Conservation (phyloP, 2,888 invertebrate genomes). For the Melinaea marsaeus region DNA sequence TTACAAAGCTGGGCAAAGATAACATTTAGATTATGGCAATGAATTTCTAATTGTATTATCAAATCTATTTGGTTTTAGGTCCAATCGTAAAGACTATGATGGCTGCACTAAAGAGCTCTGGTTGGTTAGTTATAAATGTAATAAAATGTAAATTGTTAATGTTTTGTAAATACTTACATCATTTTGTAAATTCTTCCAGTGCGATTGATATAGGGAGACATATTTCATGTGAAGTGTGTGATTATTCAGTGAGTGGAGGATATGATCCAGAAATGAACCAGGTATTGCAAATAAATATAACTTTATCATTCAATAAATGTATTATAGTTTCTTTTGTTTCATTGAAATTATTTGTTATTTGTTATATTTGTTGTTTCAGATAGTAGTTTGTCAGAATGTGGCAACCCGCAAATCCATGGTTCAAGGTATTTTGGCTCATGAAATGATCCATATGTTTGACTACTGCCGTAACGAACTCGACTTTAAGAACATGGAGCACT, state of each 20-base stretch:
- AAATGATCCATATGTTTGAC: slow-evolving; percentile 98
- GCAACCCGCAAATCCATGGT: slow-evolving; percentile 82
- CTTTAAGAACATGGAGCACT: slow-evolving; percentile 92
- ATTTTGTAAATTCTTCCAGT: slow-evolving; percentile 69
- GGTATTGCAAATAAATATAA: slow-evolving; percentile 37
- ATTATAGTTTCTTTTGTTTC: background rate
- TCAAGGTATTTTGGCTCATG: slow-evolving; percentile 91
- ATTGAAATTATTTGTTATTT: background rate
- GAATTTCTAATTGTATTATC: background rate
- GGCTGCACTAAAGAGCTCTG: slow-evolving; percentile 87
- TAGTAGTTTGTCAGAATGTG: slow-evolving; percentile 94
- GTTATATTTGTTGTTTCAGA: slow-evolving; percentile 63
- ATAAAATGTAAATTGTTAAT: slow-evolving; percentile 14
- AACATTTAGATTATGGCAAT: background rate
- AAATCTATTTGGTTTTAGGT: slow-evolving; percentile 60
- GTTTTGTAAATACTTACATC: slow-evolving; percentile 5
- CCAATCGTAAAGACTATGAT: slow-evolving; percentile 91
- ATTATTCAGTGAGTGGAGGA: slow-evolving; percentile 90
- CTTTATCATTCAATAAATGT: background rate
- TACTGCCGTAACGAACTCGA: slow-evolving; percentile 92
- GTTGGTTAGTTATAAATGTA: slow-evolving; percentile 79
- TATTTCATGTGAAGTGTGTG: slow-evolving; percentile 95
- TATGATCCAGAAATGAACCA: slow-evolving; percentile 92
- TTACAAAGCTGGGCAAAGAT: background rate
- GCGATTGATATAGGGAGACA: slow-evolving; percentile 90